A percentile compares a stretch with the other conserved stretches of the same genome.
Evolutionary conservation across 2,797 vertebrate species (phyloP).

Genomic region (Mus minutoides): DNA sequence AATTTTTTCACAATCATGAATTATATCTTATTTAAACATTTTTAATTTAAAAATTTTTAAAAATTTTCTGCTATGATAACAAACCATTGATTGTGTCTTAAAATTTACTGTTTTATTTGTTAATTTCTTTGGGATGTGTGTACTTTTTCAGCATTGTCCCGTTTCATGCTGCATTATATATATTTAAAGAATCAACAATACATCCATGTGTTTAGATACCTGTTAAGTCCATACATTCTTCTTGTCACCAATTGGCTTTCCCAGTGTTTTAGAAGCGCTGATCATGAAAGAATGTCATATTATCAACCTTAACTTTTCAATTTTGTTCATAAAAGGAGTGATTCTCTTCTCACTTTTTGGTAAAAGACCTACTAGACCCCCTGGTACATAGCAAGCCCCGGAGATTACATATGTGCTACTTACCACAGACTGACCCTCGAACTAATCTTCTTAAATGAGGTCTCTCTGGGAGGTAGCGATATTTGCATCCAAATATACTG

Average conservation of each 20-base stretch:
- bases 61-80: neutral
- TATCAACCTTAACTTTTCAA: neutral
- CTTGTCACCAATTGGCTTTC: neutral
- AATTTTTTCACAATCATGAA: neutral
- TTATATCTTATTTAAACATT: neutral
- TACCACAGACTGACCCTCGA: constrained; percentile 97
- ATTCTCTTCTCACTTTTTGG: neutral
- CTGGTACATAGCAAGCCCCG: neutral
- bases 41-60: neutral
- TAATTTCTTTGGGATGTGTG: neutral
- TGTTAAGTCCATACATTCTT: neutral
- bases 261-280: neutral
- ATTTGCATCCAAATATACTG: constrained; percentile 99
- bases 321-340: constrained; percentile 1
- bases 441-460: constrained; percentile 97
- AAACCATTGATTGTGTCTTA: neutral
- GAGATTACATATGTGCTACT: constrained; percentile 81
- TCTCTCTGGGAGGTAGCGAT: constrained; percentile 98
- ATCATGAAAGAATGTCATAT: neutral
- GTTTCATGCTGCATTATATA: neutral
- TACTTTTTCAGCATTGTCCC: neutral
- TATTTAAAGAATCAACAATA: neutral
- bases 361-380: neutral
- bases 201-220: neutral
- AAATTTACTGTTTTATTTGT: neutral